Base-by-base conservation (phyloP, 2,113 vertebrate genomes). In the Rhizomys pruinosus region DNA sequence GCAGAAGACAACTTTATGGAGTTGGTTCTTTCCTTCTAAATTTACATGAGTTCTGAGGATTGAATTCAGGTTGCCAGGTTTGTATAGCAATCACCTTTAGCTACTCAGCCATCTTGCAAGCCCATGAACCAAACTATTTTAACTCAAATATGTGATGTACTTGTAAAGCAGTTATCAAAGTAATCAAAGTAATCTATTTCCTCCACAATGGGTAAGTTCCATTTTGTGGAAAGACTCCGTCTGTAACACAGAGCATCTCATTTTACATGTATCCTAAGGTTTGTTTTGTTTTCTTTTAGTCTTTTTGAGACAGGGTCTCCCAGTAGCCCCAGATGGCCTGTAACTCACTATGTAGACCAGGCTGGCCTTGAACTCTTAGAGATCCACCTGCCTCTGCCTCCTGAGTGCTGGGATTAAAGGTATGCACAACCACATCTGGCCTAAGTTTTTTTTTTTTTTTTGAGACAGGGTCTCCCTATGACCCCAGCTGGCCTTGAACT, bases 211-310 rank as follows among this genome's bases (percentile, higher is more conserved):
- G 93, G 91, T 81, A 69, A 81, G 73, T 19, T 12, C 7, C 3
- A 59, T 2, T 27, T 12, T 72, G 80, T 69, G 6, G 32, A 91
- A 92, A 94, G 34, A 82, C n/a, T 85, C 23, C 8, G 71, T 66
- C 42, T 91, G 37, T 76, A 92, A 77, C 55, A 44, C 71, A 93
- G 79, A 76, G 47, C 12, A 91, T 44, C n/a, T 95, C 72, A 90
- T 72, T 94, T 90, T 76, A 90, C 11, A 73, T 37, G 82, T 3
- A 87, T 44, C 42, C 16, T 63, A 84, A 59, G 27, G n/a, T n/a
- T n/a, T n/a, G n/a, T n/a, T n/a, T n/a, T n/a, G n/a, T n/a, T n/a
- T n/a, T n/a, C n/a, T n/a, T n/a, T n/a, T n/a, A n/a, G n/a, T n/a
- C n/a, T n/a, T n/a, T n/a, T n/a, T n/a, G n/a, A n/a, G n/a, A n/a